Evolutionary conservation across 2,113 vertebrate genomes (phyloP), one percentile per base, ranked within the genome.

Genomic region (Heterochromis multidens): DNA sequence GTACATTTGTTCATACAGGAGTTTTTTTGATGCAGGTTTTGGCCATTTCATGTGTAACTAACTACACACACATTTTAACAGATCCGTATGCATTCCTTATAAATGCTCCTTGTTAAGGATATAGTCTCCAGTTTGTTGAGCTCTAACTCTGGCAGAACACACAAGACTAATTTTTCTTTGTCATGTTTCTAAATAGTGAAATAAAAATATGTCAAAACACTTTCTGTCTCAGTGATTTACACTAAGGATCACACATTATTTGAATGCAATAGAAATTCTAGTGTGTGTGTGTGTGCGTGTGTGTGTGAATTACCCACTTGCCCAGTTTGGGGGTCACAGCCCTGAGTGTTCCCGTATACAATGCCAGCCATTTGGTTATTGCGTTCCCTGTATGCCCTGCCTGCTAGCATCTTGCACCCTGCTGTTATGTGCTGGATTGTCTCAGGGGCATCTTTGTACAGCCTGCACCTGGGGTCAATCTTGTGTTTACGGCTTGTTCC

Each of bases 1-100:
- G 54, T 31, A 2, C 11, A 0, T 31, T 17, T 3, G 16, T 23
- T 17, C 4, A 29, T 37, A 8, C 23, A 1, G 19, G 0, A 8
- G 19, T n/a, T 10, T 8, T 27, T 46, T 46, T 0, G 25, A 52
- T 13, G 17, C 27, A 52, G 25, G 25, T 31, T 74, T 76, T 31
- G 3, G 12, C 13, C 40, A 25, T 67, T 33, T 35, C 2, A 33
- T 57, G 29, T 83, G 72, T 31, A 31, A 27, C 35, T 81, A 29
- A 46, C 33, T 14, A 33, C 1, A 5, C 25, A 52, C 43, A 72
- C 10, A 0, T 72, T 72, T 72, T 19, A 77, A 52, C 7, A 57
- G 14, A 62, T 37, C 2, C 54, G 67, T 37, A 11, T 77, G 33
- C 14, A 40, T 58, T 40, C 52, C 54, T 19, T 40, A 27, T 16